Base-by-base conservation (phyloP, 2,888 invertebrate genomes). In the Hartigia nigra region DNA sequence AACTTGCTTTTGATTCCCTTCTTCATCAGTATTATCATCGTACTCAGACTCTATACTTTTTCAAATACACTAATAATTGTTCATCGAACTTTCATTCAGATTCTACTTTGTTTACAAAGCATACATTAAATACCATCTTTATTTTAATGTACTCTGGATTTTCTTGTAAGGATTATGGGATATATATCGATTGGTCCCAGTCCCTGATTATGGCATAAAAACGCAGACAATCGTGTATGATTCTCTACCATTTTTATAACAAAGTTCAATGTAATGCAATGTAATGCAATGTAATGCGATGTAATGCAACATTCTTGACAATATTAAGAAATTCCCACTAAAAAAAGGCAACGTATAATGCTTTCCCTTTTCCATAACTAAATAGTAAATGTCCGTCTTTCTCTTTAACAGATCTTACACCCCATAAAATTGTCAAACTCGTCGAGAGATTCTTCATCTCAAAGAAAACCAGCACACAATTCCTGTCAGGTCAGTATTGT, bases 401-500 rank as follows among this genome's bases (percentile, higher is more conserved):
- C 77, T 80, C 79, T 81, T 82, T 84, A 85, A 80, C 84, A 92
- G 92, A 92, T 92, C 85, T 90, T 93, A 88, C 94, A 94, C 91
- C 92, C 93, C 87, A 92, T 94, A 92, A 94, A 94, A 91, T 87
- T 92, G 88, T 92, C 93, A 84, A 91, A 93, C 85, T 93, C 93
- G 82, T 93, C 93, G 77, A 92, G 94, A 88, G 94, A 94, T 87
- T 91, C 92, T 81, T 91, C 90, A 83, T 91, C 92, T 84, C 92
- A 92, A 86, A 92, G 94, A 84, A 94, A 94, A 91, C 93, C 93
- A 82, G 92, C 93, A 89, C 93, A 94, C 88, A 94, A 93, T 90
- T 92, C 92, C 84, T 92, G 92, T 91, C 92, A 92, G 90, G 92
- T 92, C 85, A 88, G 87, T 88, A 85, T 81, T 76, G 34, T 78